Evolutionary conservation across 2,797 vertebrate species (phyloP).

Genomic region (Smutsia temminckii): DNA sequence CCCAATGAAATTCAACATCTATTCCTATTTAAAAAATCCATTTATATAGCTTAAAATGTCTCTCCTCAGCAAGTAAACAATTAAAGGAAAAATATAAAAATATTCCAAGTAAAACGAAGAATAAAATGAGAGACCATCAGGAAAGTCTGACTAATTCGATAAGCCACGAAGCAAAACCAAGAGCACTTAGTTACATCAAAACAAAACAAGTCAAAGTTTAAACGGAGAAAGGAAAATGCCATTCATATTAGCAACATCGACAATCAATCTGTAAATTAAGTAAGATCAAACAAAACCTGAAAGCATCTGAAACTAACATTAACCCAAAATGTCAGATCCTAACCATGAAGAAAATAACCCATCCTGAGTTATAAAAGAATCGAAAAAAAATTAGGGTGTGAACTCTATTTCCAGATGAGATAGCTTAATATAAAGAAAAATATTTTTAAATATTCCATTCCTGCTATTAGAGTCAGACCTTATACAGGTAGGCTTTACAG

Average conservation of each 20-base stretch:
- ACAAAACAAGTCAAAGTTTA: not conserved
- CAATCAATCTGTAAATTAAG: not conserved
- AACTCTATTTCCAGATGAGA: not conserved
- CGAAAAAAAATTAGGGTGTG: not conserved
- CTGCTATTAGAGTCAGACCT: not conserved
- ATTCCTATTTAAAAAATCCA: not conserved
- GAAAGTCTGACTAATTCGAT: not conserved
- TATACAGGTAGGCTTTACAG: not conserved
- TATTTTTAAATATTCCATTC: not conserved
- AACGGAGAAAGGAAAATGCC: not conserved
- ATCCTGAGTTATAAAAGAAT: not conserved
- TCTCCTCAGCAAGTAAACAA: not conserved
- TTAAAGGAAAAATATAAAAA: slow-evolving; percentile 21
- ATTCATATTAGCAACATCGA: not conserved
- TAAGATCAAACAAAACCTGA: slow-evolving; percentile 17
- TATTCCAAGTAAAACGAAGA: not conserved
- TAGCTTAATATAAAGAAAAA: not conserved
- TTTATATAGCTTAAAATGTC: not conserved
- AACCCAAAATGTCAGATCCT: not conserved
- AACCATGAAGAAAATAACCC: not conserved
- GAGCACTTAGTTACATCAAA: not conserved
- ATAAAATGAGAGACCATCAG: not conserved
- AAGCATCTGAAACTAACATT: slow-evolving; percentile 29
- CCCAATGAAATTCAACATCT: not conserved
- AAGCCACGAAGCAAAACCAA: not conserved